These are phyloP conservation scores for Odontocolon sp. DNA, from an alignment of 2,888 invertebrate genomes.

Conservation along the genomic window DNA sequence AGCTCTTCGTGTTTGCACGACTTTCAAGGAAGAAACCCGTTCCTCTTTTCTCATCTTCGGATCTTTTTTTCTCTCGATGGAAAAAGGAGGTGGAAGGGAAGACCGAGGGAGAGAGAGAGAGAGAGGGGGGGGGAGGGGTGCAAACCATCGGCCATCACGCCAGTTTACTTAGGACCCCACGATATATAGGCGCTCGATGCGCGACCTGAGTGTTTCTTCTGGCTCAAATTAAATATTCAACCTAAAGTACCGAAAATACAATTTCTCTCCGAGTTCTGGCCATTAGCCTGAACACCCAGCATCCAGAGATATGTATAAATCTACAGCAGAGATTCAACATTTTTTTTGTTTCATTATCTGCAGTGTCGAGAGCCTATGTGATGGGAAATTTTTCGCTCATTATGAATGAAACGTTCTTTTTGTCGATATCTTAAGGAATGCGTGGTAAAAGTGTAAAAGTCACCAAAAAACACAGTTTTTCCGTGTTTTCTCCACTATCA, in stretches of 20 bases:
- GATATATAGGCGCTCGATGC: constrained; percentile 60
- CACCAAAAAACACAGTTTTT: too few relatives aligned
- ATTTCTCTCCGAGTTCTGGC: constrained; percentile 20
- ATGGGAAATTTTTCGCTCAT: too few relatives aligned
- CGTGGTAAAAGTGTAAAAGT: too few relatives aligned
- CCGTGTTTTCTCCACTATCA: too few relatives aligned
- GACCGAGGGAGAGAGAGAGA: constrained; percentile 18
- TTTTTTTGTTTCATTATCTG: too few relatives aligned
- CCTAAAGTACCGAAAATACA: constrained; percentile 51
- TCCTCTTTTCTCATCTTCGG: constrained; percentile 67
- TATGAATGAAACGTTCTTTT: too few relatives aligned
- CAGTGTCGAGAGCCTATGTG: too few relatives aligned
- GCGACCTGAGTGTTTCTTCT: constrained; percentile 6
- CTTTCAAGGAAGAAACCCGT: constrained; percentile 79
- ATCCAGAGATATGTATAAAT: too few relatives aligned
- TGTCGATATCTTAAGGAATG: too few relatives aligned
- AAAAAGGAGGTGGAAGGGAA: constrained; percentile 51
- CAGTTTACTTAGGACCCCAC: constrained; percentile 74
- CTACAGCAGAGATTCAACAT: too few relatives aligned
- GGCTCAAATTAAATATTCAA: constrained; percentile 74
- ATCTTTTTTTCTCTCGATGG: constrained; percentile 52
- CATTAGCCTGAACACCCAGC: constrained; percentile 4
- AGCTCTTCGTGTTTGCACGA: constrained; percentile 76
- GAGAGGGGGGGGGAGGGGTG: constrained; percentile 6
- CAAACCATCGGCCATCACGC: constrained; percentile 61